Base-by-base conservation (phyloP, 1,140 invertebrate genomes). In the Drosophila rhopaloa region DNA sequence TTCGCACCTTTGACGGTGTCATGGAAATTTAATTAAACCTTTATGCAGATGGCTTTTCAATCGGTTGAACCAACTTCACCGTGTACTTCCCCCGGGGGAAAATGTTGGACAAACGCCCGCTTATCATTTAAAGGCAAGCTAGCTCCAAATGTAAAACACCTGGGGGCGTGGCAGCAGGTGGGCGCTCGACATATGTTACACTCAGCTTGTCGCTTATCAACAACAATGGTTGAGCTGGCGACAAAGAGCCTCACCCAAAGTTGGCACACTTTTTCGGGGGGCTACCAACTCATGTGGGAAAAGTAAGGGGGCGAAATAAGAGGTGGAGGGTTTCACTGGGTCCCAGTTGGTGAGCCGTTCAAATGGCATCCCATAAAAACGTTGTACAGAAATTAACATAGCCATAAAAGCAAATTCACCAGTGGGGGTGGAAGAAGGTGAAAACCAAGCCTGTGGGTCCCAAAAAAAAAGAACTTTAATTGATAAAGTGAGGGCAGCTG, bases 21-120 rank as follows among this genome's bases (percentile, higher is more conserved):
- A 76, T 65, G 72, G 54, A 59, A 76, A 76, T 76, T 76, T 59
- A 76, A 76, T 76, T 76, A 77, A 73, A 66, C 73, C 63, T 46
- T 35, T 57, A 78, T 84, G 80, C 76, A 74, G 68, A 88, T 88
- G 83, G 84, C 74, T 88, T 88, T 88, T 84, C 84, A 88, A 88
- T 88, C 85, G 73, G 14, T 53, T 58, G 40, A 54, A 44, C 43
- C 40, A 61, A 60, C 51, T 38, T 8, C 32, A 3, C 24, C 37
- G 10, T 16, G 2, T 8, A 35, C 6, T 32, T 32, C 8, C 29
- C 29, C 29, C 29, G 48, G n/a, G n/a, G 7, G n/a, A 9, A 32
- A 44, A 14, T 44, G 57, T 73, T 57, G 54, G 38, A 54, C 47
- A 48, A 48, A 55, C 63, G 44, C 58, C 47, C 24, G 57, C 79